These are phyloP conservation scores for Theocolax elegans DNA, from an alignment of 1,140 invertebrate species.

Conservation along the genomic window DNA sequence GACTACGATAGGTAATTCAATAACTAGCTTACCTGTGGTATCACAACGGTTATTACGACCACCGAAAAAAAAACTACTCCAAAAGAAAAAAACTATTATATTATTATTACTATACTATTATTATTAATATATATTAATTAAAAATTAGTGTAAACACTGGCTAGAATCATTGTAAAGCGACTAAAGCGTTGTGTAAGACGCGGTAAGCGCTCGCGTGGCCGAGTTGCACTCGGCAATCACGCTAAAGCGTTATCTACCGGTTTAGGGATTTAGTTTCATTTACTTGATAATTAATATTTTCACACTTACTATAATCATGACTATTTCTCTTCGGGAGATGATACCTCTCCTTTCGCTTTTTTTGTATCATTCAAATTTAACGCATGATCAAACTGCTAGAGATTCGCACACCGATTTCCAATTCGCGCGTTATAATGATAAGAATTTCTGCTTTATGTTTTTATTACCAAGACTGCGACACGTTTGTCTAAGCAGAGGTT, in stretches of 20 bases:
- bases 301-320: constrained; percentile 32
- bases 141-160: constrained; percentile 50
- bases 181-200: constrained; percentile 32
- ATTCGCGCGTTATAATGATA: constrained; percentile 13
- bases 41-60: constrained; percentile 37
- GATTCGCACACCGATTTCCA: constrained; percentile 23
- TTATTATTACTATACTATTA: constrained; percentile 44
- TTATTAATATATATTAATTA: constrained; percentile 43
- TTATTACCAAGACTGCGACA: constrained; percentile 57
- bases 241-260: constrained; percentile 13
- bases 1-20: constrained; percentile 40
- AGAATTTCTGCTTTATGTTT: constrained; percentile 46
- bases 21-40: constrained; percentile 47
- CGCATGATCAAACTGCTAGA: constrained; percentile 20
- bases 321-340: constrained; percentile 18
- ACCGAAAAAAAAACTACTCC: constrained; percentile 34
- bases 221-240: constrained; percentile 26
- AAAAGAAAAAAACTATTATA: constrained; percentile 45
- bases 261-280: constrained; percentile 34
- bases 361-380: constrained; percentile 37
- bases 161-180: constrained; percentile 46
- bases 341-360: constrained; percentile 41
- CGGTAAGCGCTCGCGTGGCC: constrained; percentile 7
- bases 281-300: constrained; percentile 32
- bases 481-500: constrained; percentile 73